These are phyloP conservation scores for Phalacrocorax aristotelis DNA, from an alignment of 2,113 vertebrate genomes.

Conservation along the genomic window DNA sequence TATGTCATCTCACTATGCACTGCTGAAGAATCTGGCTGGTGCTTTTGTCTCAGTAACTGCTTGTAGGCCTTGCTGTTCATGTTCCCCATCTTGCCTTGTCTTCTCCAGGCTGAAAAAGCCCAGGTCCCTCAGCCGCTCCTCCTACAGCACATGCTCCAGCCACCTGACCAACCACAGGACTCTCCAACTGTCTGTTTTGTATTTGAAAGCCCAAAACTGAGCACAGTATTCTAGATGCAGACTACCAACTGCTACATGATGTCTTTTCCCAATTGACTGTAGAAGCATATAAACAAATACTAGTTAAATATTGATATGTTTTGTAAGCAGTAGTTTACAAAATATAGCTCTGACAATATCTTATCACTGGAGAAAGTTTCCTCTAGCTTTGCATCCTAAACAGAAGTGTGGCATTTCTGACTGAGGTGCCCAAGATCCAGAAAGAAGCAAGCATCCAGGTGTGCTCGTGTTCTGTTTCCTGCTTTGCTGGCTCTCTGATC, in stretches of 20 bases:
- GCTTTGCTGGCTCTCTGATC: not conserved
- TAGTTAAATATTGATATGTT: not conserved
- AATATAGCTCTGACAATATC: not conserved
- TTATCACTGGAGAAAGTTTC: not conserved
- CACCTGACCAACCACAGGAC: not conserved
- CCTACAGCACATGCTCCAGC: not conserved
- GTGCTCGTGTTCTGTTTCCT: not conserved
- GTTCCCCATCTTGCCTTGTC: not conserved
- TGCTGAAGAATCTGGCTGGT: not conserved
- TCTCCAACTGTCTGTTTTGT: not conserved
- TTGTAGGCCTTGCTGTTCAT: not conserved
- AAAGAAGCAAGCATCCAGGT: not conserved
- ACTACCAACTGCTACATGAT: not conserved
- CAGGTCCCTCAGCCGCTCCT: not conserved
- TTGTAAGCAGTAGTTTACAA: not conserved
- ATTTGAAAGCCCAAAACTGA: not conserved
- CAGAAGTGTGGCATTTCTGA: not conserved
- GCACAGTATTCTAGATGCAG: not conserved
- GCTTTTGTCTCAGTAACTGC: not conserved
- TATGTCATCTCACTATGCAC: not conserved
- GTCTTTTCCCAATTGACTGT: not conserved
- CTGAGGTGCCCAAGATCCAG: not conserved
- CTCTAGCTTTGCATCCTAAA: not conserved
- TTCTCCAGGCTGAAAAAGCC: not conserved
- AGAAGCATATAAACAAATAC: not conserved